A percentile compares a stretch with the other conserved stretches of the same genome.
Evolutionary conservation across 2,888 invertebrate genomes (phyloP).

Genomic region (Drosophila paucipuncta): DNA sequence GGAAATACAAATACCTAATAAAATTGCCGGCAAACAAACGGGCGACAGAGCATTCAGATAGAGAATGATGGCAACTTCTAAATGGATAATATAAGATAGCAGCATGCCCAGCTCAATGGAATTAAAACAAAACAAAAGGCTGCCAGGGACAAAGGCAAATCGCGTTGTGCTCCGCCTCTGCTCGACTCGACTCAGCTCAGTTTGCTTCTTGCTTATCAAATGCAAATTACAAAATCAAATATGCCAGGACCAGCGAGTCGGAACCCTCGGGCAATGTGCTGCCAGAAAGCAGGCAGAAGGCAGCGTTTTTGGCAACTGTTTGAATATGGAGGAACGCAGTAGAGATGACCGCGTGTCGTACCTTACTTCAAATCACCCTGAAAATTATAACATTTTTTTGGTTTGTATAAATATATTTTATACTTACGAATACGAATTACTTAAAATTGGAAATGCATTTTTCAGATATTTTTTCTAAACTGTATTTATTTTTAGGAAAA

Average conservation of each 20-base stretch:
- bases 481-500: not conserved
- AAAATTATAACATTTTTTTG: not conserved
- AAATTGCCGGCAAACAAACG: constrained; percentile 55
- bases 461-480: not conserved
- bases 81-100: constrained; percentile 62
- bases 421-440: not conserved
- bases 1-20: constrained; percentile 55
- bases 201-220: constrained; percentile 64
- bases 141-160: constrained; percentile 55
- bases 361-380: not conserved
- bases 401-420: not conserved
- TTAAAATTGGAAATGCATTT: not conserved
- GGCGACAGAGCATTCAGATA: constrained; percentile 12
- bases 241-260: constrained; percentile 59
- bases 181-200: not conserved
- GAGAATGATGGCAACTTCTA: constrained; percentile 29
- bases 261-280: constrained; percentile 36
- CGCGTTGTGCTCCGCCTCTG: constrained; percentile 32
- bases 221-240: constrained; percentile 76
- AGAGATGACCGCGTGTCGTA: constrained; percentile 10
- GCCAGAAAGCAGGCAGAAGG: constrained; percentile 9
- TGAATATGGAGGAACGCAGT: not conserved
- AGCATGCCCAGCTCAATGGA: constrained; percentile 61
- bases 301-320: constrained; percentile 52
- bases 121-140: constrained; percentile 76